Evolutionary conservation across 2,113 vertebrate species (phyloP), one percentile per base, ranked within the genome.

Genomic region (Cyanoderma ruficeps): DNA sequence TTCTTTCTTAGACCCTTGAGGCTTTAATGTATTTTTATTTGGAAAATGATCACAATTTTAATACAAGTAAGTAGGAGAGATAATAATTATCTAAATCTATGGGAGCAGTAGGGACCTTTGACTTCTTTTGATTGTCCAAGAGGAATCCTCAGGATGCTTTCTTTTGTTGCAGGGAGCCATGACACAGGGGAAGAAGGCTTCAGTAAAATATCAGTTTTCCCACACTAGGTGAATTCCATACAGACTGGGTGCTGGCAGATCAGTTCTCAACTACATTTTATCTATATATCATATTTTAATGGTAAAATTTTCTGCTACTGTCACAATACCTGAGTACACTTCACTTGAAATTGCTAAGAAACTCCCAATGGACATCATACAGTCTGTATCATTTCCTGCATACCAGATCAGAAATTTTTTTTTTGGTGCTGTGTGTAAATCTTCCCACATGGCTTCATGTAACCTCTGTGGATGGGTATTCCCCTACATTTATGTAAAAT

Each of bases 171-270:
- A 89, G 22, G 4, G 7, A 83, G 2, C 3, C 1, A 44, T 1
- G 2, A 11, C 17, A 31, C 0, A 0, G 13, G 10, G 6, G 6
- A 91, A 22, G 33, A 49, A 64, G 4, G 1, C 3, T 81, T 70
- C 20, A 57, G 8, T 35, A 46, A 63, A 85, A 37, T 49, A 23
- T 23, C 41, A 11, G 1, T 72, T 86, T 80, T 25, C 9, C 24
- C 6, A 47, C 3, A 31, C 2, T 12, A 4, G 4, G 3, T 42
- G 25, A 74, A 78, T 81, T 77, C 10, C 21, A 12, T 30, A 22
- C 14, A 46, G 20, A 37, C 20, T 53, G 18, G 6, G 2, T 70
- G 33, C 15, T 80, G 12, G 25, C 13, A 82, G 28, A 82, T 7
- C 9, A 27, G 4, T 69, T 4, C 7, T 77, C 28, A 74, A 4